Base-by-base conservation (phyloP, 2,888 invertebrate species). In the Petrophora chlorosata region DNA sequence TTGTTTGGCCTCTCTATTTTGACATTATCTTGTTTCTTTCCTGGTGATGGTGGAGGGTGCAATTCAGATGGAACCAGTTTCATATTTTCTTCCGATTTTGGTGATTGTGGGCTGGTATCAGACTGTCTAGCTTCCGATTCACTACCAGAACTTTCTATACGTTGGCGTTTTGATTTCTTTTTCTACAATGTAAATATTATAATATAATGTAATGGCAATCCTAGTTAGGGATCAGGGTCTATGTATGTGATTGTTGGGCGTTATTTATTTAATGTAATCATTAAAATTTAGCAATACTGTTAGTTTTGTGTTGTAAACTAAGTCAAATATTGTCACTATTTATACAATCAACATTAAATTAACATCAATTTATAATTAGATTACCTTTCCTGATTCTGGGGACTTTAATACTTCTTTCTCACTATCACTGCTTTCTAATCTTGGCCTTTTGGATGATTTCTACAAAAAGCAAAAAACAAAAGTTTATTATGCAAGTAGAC, bases 101-200 rank as follows among this genome's bases (percentile, higher is more conserved):
- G 8, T 26, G 51, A 50, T n/a, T 14, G 3, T 15, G 59, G 30
- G 7, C 32, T 36, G 29, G 9, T 12, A 16, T 33, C 8, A 5
- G 38, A 23, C 15, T 28, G 22, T 10, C 17, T 34, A 13, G 26
- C 35, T 7, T 78, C 79, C 0, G 74, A 28, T 44, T 89, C 89
- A 67, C 86, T 86, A 5, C 68, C 77, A 0, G 86, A 85, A 36
- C 88, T 90, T 23, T 83, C 82, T 58, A 87, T 85, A 12, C 86
- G 65, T 49, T 77, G 82, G 0, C 87, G 76, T 69, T 89, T 90
- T 5, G 54, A 12, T 64, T 77, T 84, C 53, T 76, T 82, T 61
- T 80, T 83, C 85, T 84, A 52, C 17, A 32, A 39, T 29, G 7
- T 5, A 15, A 38, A 7, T 15, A 5, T n/a, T 7, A n/a, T n/a